Evolutionary conservation across 2,113 vertebrate genomes (phyloP), one percentile per base, ranked within the genome.

Genomic region (Ictalurus furcatus): DNA sequence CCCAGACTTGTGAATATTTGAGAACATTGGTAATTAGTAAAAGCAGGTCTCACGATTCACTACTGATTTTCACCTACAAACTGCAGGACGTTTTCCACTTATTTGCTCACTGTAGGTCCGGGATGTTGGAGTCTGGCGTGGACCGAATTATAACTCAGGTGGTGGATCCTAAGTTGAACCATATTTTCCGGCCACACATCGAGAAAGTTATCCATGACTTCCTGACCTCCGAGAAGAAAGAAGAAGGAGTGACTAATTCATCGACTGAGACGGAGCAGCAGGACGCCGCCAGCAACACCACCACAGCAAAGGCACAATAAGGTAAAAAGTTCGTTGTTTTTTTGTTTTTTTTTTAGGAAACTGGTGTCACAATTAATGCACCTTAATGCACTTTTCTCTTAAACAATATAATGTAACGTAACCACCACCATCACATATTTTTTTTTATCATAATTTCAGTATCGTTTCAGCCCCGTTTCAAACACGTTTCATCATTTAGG

Each of bases 61-160:
- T 16, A 71, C 1, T 71, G n/a, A 34, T 71, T 65, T 65, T 9
- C 7, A 34, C n/a, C 30, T 14, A 71, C 67, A 69, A 30, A 82
- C 34, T 37, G 37, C 28, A 61, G 37, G 40, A 37, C 14, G 21
- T 85, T 76, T 88, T 48, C 8, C 54, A 34, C 48, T 48, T 58
- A 87, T 9, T 90, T 58, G 44, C 56, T n/a, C 0, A 48, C 44
- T 7, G 6, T 63, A 99, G 98, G 93, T 99, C 98, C 2, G 98
- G 98, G 86, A 99, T 99, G 98, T 92, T 99, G 95, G 98, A 99
- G 95, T 97, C 97, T 5, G 98, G 98, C 89, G 98, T 99, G 92
- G 98, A 99, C 96, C 96, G 98, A 94, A 99, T 99, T 93, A 99
- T 99, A 95, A 98, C 98, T 91, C 98, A 99, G 94, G 98, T 99